A percentile compares a stretch with the other conserved stretches of the same genome.
Conservation (phyloP, 2,113 vertebrate genomes). For the Calypte anna region DNA sequence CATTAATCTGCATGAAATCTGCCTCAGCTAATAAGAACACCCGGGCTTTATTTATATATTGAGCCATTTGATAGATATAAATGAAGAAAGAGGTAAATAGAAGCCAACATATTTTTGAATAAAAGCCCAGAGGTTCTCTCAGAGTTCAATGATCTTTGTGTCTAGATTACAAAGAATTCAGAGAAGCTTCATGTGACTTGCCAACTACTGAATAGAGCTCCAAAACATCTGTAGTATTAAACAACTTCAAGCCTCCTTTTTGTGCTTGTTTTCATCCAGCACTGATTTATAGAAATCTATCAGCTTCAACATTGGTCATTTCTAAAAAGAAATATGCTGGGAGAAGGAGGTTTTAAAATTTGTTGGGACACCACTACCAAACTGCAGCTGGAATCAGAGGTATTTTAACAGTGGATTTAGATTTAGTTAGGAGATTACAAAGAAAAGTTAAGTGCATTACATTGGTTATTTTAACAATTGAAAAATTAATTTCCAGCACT, state of each 20-base stretch:
- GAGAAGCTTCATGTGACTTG: slow-evolving; percentile 56
- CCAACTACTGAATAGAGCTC: slow-evolving; percentile 63
- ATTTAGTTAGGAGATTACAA: slow-evolving; percentile 55
- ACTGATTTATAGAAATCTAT: slow-evolving; percentile 68
- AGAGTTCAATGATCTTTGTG: slow-evolving; percentile 65
- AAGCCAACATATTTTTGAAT: slow-evolving; percentile 67
- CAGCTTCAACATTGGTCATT: slow-evolving; percentile 53
- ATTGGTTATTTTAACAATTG: neutral
- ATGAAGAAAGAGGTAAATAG: slow-evolving; percentile 60
- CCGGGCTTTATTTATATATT: slow-evolving; percentile 65
- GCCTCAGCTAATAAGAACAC: slow-evolving; percentile 74
- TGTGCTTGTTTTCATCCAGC: slow-evolving; percentile 58
- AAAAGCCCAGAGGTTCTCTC: slow-evolving; percentile 66
- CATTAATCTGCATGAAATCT: slow-evolving; percentile 74
- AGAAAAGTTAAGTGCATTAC: slow-evolving; percentile 36
- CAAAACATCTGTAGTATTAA: slow-evolving; percentile 71
- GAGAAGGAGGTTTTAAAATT: neutral
- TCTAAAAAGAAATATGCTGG: slow-evolving; percentile 28
- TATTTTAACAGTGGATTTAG: slow-evolving; percentile 49
- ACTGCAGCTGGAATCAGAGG: slow-evolving; percentile 45
- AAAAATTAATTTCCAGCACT: neutral
- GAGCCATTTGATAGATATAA: slow-evolving; percentile 72
- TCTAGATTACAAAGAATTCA: slow-evolving; percentile 72
- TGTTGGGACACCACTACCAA: slow-evolving; percentile 4
- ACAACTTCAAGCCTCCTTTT: slow-evolving; percentile 68